Conservation (phyloP, 2,888 invertebrate species). For the Lochmaea capreae region DNA sequence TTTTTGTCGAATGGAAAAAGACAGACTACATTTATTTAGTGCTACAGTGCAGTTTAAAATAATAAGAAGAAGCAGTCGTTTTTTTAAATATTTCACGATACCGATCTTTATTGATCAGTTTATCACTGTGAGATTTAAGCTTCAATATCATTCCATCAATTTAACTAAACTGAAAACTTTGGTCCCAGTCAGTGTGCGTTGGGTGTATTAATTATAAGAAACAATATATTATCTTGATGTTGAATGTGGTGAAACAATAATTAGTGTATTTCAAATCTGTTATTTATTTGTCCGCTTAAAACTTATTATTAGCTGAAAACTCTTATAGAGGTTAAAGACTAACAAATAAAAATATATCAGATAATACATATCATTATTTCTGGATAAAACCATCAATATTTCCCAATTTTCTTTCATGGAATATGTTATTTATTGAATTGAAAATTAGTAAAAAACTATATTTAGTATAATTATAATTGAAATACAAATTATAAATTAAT, state of each 20-base stretch:
- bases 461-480: too few species aligned
- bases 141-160: too few species aligned
- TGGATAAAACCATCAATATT: conserved; percentile 1
- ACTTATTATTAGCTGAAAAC: conserved; percentile 22
- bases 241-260: conserved; percentile 55
- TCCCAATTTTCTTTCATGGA: not conserved
- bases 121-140: too few species aligned
- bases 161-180: not conserved
- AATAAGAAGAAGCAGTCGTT: too few species aligned
- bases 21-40: too few species aligned
- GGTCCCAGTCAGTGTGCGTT: conserved; percentile 9
- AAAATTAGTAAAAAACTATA: not conserved
- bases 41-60: too few species aligned
- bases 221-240: conserved; percentile 46
- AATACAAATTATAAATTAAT: too few species aligned
- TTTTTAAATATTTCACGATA: too few species aligned
- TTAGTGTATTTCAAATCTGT: conserved; percentile 38
- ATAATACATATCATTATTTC: conserved; percentile 40
- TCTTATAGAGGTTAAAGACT: conserved; percentile 46
- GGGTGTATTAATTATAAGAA: conserved; percentile 25
- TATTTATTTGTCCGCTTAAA: conserved; percentile 6
- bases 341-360: conserved; percentile 41
- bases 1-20: too few species aligned
- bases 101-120: too few species aligned
- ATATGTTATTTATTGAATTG: not conserved